These are phyloP conservation scores for Plectrocnemia conspersa DNA, from an alignment of 1,140 invertebrate genomes.

Conservation along the genomic window DNA sequence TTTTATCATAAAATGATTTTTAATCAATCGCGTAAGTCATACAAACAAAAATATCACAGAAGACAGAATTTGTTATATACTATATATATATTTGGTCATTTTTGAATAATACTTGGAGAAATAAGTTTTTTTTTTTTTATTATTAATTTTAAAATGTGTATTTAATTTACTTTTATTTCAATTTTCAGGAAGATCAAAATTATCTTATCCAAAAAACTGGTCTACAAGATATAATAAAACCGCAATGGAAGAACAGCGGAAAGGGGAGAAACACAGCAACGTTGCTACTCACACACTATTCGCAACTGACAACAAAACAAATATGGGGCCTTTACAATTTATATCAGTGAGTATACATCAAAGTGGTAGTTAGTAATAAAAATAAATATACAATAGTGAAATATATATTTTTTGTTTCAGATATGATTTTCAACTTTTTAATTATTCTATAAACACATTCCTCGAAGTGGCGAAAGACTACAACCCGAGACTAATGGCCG, in stretches of 20 bases:
- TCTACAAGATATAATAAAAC: conserved; percentile 69
- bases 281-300: conserved; percentile 69
- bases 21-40: not conserved
- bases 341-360: conserved; percentile 60
- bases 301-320: conserved; percentile 68
- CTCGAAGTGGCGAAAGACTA: conserved; percentile 59
- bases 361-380: conserved; percentile 3
- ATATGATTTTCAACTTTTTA: conserved; percentile 80
- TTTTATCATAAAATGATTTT: too few relatives aligned
- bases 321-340: conserved; percentile 73
- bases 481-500: conserved; percentile 36
- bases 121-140: not conserved
- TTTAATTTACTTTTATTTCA: not conserved
- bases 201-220: conserved; percentile 73
- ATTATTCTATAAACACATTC: conserved; percentile 71
- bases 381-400: conserved; percentile 10
- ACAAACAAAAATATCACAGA: not conserved
- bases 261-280: conserved; percentile 65
- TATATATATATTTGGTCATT: too few relatives aligned
- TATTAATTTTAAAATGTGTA: not conserved
- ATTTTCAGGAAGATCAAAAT: conserved; percentile 70
- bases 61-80: not conserved
- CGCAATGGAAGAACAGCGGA: conserved; percentile 76
- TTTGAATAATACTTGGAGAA: too few relatives aligned
- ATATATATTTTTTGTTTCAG: conserved; percentile 48